A percentile compares a stretch with the other conserved stretches of the same genome.
Evolutionary conservation across 2,797 vertebrate genomes (phyloP).

Genomic region (Chelidonichthys spinosus): DNA sequence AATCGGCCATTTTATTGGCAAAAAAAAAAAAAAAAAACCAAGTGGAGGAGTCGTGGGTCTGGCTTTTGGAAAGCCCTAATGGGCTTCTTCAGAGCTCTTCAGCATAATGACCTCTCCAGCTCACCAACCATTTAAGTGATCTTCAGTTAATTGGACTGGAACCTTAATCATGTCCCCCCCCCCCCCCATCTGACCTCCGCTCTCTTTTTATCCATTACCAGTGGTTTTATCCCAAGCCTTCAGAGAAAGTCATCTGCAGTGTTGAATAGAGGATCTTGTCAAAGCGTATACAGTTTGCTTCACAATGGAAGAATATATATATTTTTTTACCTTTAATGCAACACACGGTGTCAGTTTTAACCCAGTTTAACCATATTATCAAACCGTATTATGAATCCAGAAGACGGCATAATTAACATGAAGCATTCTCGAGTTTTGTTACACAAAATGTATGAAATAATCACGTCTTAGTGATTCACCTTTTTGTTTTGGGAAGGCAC

Average conservation of each 20-base stretch:
- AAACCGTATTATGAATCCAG: neutral
- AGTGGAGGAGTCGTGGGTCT: conserved; percentile 50
- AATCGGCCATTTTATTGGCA: conserved; percentile 41
- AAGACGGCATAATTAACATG: neutral
- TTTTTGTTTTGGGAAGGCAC: neutral
- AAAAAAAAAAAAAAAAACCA: conserved; percentile 28
- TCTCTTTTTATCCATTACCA: conserved; percentile 62
- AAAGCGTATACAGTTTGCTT: conserved; percentile 25
- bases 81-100: conserved; percentile 66
- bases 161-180: conserved; percentile 66
- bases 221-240: conserved; percentile 37
- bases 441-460: neutral
- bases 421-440: neutral
- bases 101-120: conserved; percentile 73
- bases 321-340: neutral
- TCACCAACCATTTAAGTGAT: conserved; percentile 70
- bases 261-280: conserved; percentile 22
- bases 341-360: neutral
- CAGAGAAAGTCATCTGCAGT: conserved; percentile 23
- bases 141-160: conserved; percentile 77
- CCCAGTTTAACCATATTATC: neutral
- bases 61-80: conserved; percentile 56
- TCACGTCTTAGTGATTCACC: too few species aligned
- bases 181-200: conserved; percentile 42
- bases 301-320: neutral